Base-by-base conservation (phyloP, 2,113 vertebrate species). In the Onychorhynchus coronatus region DNA sequence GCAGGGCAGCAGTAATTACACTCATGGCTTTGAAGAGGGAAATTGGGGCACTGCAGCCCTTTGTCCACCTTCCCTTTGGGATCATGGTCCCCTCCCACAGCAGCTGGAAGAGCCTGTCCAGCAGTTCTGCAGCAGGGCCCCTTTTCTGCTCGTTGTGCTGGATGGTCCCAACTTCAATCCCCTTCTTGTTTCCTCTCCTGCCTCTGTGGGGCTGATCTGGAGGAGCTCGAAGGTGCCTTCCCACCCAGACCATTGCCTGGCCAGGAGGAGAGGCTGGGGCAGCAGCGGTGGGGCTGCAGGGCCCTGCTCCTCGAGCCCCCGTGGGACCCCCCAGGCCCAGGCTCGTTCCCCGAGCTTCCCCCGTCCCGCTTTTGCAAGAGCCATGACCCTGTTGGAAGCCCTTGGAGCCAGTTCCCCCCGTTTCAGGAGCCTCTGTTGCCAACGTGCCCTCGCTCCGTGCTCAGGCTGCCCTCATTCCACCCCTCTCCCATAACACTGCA, bases 341-440 rank as follows among this genome's bases (percentile, higher is more conserved):
- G 14, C 68, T 39, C 88, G 1, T 7, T 3, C 14, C 6, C 3
- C 0, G 58, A 23, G 47, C 63, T 49, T 11, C 31, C 56, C 55
- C 75, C 56, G 1, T 3, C 52, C 83, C 0, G 0, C 46, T 79
- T 37, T 27, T 28, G 44, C 33, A 35, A 52, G 87, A 76, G 67
- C 33, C 3, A 0, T 10, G 56, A 49, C 22, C 39, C 77, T 24
- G 0, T 9, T 6, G 30, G 23, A 11, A 12, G 22, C 7, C 37
- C 65, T 46, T 8, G 8, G 66, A 46, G 73, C 65, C 7, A 2
- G 73, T 5, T 68, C 12, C 56, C 78, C 42, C 1, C 0, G 5
- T 9, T 41, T 11, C 19, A 17, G 5, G 0, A 68, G 65, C 50
- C 67, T 31, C 75, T 66, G 31, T 5, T 31, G 27, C 76, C 39